phyloP scores from a whole-genome alignment of 2,888 invertebrate genomes.

The Pachliopta kotzebuea region DNA sequence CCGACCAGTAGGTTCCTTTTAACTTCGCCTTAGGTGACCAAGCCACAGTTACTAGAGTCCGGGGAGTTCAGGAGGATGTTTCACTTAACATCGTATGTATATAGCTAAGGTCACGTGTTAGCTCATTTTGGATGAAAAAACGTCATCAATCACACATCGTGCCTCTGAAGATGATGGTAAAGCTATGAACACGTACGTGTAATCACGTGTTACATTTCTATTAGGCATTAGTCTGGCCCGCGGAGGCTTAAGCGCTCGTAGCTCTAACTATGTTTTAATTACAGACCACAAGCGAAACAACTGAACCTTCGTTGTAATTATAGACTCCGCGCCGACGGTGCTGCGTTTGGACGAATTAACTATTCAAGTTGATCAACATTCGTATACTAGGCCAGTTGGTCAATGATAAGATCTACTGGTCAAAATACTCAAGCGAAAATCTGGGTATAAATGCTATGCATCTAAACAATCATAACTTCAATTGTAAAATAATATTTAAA shows the following conservation, averaged over 20 bases:
- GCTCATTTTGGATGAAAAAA: constrained; percentile 32
- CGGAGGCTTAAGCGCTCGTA: constrained; percentile 52
- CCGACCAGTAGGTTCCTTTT: no score
- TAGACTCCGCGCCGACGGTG: constrained; percentile 51
- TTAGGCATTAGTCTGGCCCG: constrained; percentile 65
- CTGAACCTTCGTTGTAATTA: constrained; percentile 68
- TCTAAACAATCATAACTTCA: no score
- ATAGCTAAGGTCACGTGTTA: no score
- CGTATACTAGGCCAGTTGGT: background rate
- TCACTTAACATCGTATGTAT: no score
- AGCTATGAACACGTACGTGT: constrained; percentile 51
- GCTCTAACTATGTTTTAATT: constrained; percentile 78
- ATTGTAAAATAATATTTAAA: no score
- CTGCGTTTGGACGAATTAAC: constrained; percentile 41
- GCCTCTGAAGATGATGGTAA: constrained; percentile 51
- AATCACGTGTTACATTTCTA: constrained; percentile 73
- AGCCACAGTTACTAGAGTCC: no score
- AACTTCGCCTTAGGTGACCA: no score
- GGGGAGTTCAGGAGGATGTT: no score
- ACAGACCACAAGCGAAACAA: constrained; percentile 57
- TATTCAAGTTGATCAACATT: constrained; percentile 2
- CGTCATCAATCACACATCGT: constrained; percentile 53
- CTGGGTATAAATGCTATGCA: no score
- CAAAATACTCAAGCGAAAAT: no score
- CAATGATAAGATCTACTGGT: background rate